Conservation (phyloP, 1,140 invertebrate genomes). For the Tachypleus tridentatus region DNA sequence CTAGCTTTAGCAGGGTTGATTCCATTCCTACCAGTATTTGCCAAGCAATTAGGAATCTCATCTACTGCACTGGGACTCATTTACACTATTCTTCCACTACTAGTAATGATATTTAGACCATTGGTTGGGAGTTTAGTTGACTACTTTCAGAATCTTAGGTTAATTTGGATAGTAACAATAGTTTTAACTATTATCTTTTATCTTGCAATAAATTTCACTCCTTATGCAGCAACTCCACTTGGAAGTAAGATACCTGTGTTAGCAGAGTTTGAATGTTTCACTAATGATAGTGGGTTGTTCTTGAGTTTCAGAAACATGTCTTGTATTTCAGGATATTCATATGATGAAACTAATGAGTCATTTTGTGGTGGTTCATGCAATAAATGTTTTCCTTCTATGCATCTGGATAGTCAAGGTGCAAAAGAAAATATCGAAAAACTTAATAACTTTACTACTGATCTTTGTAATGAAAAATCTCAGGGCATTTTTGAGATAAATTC, state of each 20-base stretch:
- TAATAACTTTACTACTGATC: background rate
- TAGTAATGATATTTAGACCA: slow-evolving; percentile 29
- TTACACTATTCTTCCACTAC: slow-evolving; percentile 31
- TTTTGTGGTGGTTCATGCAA: background rate
- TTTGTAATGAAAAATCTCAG: too few relatives aligned
- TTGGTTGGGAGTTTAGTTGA: slow-evolving; percentile 31
- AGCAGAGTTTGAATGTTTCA: background rate
- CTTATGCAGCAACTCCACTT: background rate
- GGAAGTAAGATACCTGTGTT: background rate
- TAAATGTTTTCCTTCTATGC: background rate
- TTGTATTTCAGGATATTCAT: background rate
- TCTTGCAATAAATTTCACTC: background rate
- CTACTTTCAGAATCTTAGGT: slow-evolving; percentile 27
- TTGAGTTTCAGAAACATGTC: background rate
- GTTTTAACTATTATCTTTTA: slow-evolving; percentile 16
- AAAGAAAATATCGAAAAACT: background rate
- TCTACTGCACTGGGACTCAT: slow-evolving; percentile 29
- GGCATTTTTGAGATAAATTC: too few relatives aligned
- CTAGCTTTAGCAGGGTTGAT: slow-evolving; percentile 29
- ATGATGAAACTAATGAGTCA: background rate
- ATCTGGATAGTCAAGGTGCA: background rate
- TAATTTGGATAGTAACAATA: slow-evolving; percentile 22
- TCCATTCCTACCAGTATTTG: slow-evolving; percentile 33
- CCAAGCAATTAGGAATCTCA: slow-evolving; percentile 30
- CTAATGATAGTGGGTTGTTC: background rate